A percentile compares a stretch with the other conserved stretches of the same genome.
Evolutionary conservation across 30 jellyfish, hydroid and myxozoan species (phyloP).

Genomic region (Aurelia sp.): DNA sequence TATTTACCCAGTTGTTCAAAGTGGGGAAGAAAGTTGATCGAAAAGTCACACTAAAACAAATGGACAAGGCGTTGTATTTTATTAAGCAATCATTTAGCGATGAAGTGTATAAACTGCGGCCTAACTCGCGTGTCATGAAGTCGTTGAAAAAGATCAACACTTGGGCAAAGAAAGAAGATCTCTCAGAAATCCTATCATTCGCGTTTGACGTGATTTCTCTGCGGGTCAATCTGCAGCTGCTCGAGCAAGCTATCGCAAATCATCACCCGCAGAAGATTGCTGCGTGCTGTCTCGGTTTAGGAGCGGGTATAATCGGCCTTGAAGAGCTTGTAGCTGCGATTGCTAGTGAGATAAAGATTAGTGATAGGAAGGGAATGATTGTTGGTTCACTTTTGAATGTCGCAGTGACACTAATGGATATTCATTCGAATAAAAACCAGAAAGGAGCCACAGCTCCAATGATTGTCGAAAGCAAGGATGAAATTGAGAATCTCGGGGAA

Average conservation of each 20-base stretch:
- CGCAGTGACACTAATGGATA: constrained; percentile 44
- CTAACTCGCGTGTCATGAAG: constrained; percentile 11
- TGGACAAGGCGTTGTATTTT: constrained; percentile 37
- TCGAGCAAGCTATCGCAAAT: constrained; percentile 12
- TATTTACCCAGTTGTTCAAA: constrained; percentile 26
- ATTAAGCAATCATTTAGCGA: constrained; percentile 33
- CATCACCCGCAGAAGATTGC: constrained; percentile 41
- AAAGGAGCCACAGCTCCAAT: neutral
- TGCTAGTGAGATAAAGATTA: constrained; percentile 40
- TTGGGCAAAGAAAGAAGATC: constrained; percentile 50
- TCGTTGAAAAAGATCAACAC: constrained; percentile 41
- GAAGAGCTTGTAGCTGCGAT: constrained; percentile 50
- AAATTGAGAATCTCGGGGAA: constrained; percentile 32
- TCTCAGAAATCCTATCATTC: constrained; percentile 32
- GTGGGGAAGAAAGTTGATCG: neutral
- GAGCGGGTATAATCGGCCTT: constrained; percentile 68
- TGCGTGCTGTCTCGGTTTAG: constrained; percentile 59
- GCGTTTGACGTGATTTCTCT: constrained; percentile 62
- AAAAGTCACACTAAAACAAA: constrained; percentile 5
- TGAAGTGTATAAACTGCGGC: constrained; percentile 35
- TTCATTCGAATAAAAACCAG: constrained; percentile 19
- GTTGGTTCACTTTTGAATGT: constrained; percentile 48
- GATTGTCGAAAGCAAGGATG: constrained; percentile 9
- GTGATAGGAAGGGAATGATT: constrained; percentile 25
- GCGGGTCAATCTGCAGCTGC: constrained; percentile 50